Evolutionary conservation across 2,888 invertebrate genomes (phyloP), one percentile per base, ranked within the genome.

Genomic region (Apamea anceps): DNA sequence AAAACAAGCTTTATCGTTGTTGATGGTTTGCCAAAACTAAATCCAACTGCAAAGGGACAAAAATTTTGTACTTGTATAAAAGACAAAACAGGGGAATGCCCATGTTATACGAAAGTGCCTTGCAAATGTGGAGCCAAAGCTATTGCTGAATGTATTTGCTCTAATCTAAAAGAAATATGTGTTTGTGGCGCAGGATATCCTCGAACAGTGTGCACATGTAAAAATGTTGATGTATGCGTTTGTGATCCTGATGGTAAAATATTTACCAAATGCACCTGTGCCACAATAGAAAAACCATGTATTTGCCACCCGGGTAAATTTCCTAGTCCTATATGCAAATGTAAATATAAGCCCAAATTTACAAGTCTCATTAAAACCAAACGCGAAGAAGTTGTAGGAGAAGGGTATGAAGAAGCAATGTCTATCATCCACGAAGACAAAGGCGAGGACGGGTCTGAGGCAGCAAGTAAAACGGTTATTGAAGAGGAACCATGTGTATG

Each of bases 21-120:
- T 25, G 92, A 96, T 86, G 97, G 96, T 25, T 77, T 96, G 73
- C 97, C 97, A 15, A 89, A 93, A 91, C 85, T 96, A 54, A 96
- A 96, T 89, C 90, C 89, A 15, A 87, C 85, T 42, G 87, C 86
- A 68, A 84, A 86, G 37, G 67, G 4, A 18, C 63, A 71, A 81
- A 48, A 71, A 42, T 4, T 7, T 62, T 97, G 97, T 82, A 91
- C 90, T 12, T 97, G 97, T 84, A 86, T 86, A 32, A 79, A 86
- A 63, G 92, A 94, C 82, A 92, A 92, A 83, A 88, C 92, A 73
- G 95, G 94, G 18, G 87, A 93, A 85, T 97, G 97, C 84, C 87
- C 89, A 42, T 97, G 97, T 87, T 89, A 87, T 79, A 80, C 88
- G 12, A 94, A 94, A 87, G 80, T 95, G 62, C 95, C 95, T 25